Base-by-base conservation (phyloP, 2,797 vertebrate species). In the Myiotriccus ornatus region DNA sequence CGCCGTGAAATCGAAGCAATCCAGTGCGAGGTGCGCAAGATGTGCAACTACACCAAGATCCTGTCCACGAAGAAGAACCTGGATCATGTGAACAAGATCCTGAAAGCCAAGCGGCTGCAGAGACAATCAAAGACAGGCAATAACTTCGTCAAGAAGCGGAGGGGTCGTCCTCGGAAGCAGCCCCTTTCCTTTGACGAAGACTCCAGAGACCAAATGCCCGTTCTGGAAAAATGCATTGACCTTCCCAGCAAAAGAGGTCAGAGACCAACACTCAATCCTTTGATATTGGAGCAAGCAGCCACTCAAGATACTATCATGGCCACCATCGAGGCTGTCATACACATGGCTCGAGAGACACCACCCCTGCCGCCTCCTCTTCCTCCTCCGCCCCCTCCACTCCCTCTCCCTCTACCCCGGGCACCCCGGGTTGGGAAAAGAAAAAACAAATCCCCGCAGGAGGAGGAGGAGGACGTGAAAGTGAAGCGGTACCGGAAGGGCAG, bases 111-210 rank as follows among this genome's bases (percentile, higher is more conserved):
- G 98, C 98, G 99, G 97, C 98, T 99, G 97, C 99, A 99, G 98
- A 98, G 99, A 98, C 99, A 99, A 98, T 99, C 99, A 97, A 99
- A 99, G 98, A 99, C 99, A 28, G 99, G 99, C 97, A 99, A 99
- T 98, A 99, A 99, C 94, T 99, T 99, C 63, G 98, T 99, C 94
- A 99, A 99, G 98, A 98, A 99, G 93, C 97, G 98, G 89, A 98
- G 99, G 23, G 99, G 99, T 19, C 98, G 99, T 62, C 99, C 99
- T 82, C 98, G 99, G 74, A 99, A 99, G 95, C 99, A 99, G 92
- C 98, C 99, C 19, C 69, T 98, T 57, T 95, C 95, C 63, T 95
- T 97, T 2, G 98, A 99, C 0, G 99, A 98, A 83, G 98, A 99
- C 94, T 98, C 98, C 97, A 97, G 98, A 97, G 98, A 98, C 96